Base-by-base conservation (phyloP, 2,888 invertebrate genomes). In the Timema cristinae region DNA sequence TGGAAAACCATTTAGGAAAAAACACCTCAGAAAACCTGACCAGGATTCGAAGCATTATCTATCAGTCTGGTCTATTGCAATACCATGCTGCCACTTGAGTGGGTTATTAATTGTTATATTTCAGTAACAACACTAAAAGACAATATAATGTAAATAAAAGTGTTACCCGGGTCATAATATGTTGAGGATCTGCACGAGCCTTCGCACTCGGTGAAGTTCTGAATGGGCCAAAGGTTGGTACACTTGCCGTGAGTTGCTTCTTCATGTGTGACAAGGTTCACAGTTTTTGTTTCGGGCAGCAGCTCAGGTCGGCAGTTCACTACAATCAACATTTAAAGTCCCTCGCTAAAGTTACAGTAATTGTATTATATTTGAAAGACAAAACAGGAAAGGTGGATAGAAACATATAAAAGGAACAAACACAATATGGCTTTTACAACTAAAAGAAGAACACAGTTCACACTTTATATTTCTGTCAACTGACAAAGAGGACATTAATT, bases 121-220 rank as follows among this genome's bases (percentile, higher is more conserved):
- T n/a, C n/a, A n/a, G n/a, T 49, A 51, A 13, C 47, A 59, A 15
- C 50, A 16, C 10, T 13, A 48, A 54, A 8, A 68, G 47, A 15
- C 6, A 56, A n/a, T 5, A 5, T 5, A 56, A 56, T 16, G 8
- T 56, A 15, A 73, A 68, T 32, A 32, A 32, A 32, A 32, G 32
- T 32, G 85, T 85, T 79, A 91, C 91, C 82, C 77, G 84, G 81
- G 78, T 90, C 90, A 76, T 63, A 69, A 47, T 16, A 11, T 10
- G 91, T 89, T 16, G 88, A 87, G 0, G 93, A 92, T 75, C 86
- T 83, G 78, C 93, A 93, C 13, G 83, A 79, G 0, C 93, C 93
- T 68, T 85, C 84, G 77, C 93, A 94, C 81, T 92, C 89, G 9
- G 86, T 88, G 78, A 93, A 87, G 7, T 86, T 88, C 6, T 77